phyloP scores from a whole-genome alignment of 1,140 invertebrate genomes.

The Chionoecetes opilio region DNA sequence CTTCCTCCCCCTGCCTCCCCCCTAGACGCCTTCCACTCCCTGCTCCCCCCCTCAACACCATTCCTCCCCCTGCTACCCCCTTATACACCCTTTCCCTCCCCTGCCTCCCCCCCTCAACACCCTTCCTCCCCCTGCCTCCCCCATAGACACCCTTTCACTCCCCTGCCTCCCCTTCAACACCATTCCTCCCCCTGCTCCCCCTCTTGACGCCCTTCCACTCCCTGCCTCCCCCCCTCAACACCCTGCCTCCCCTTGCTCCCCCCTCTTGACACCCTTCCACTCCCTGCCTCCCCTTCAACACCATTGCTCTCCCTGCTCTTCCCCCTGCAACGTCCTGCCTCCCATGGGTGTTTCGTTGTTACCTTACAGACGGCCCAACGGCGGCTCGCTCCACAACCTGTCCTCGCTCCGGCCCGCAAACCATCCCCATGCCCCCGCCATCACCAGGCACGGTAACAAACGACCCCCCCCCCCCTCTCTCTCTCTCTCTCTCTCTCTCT shows the following conservation, averaged over 20 bases:
- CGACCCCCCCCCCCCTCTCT: neutral
- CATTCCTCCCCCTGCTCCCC: neutral
- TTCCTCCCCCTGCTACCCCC: too few species aligned
- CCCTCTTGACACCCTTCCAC: neutral
- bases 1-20: neutral
- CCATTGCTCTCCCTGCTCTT: neutral
- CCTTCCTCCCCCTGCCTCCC: neutral
- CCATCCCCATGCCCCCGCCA: conserved; percentile 43
- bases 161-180: neutral
- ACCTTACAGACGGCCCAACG: conserved; percentile 78
- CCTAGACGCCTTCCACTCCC: neutral
- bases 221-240: neutral
- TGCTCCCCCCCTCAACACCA: too few species aligned
- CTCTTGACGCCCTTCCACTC: neutral
- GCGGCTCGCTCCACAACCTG: conserved; percentile 79
- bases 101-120: neutral
- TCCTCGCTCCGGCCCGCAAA: conserved; percentile 60
- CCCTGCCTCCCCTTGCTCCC: neutral
- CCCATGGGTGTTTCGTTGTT: neutral
- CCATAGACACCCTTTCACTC: neutral
- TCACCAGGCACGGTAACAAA: conserved; percentile 72
- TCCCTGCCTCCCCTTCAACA: neutral
- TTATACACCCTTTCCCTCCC: too few species aligned
- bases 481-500: neutral
- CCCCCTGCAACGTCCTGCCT: conserved; percentile 39